Conservation (phyloP, 2,797 vertebrate species). For the Halcyon chelicuti region DNA sequence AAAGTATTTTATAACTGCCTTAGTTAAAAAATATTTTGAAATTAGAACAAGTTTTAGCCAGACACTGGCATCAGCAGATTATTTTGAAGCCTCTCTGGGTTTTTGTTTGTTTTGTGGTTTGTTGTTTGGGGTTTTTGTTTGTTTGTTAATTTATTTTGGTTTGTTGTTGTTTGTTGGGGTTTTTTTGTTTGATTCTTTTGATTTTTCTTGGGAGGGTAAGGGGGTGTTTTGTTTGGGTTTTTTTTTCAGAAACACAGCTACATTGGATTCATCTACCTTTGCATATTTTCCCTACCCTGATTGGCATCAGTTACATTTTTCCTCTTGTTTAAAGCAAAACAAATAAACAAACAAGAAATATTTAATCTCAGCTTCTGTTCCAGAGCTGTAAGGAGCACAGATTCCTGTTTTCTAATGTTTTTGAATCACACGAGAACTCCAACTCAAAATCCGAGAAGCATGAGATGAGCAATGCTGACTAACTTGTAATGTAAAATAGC, state of each 20-base stretch:
- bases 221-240: too few species aligned
- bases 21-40: neutral
- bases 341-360: too few species aligned
- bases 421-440: neutral
- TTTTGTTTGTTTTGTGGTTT: neutral
- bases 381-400: neutral
- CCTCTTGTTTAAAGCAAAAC: neutral
- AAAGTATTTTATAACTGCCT: neutral
- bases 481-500: neutral
- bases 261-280: neutral
- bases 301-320: neutral
- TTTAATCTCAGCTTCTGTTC: neutral
- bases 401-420: neutral
- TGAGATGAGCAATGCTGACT: neutral
- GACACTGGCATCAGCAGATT: neutral
- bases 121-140: too few species aligned
- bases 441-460: neutral
- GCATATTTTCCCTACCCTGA: neutral
- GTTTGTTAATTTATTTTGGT: too few species aligned
- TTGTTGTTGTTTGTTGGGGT: too few species aligned
- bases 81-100: neutral
- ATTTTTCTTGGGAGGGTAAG: too few species aligned
- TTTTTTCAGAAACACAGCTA: neutral
- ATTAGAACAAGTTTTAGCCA: neutral
- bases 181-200: too few species aligned